These are phyloP conservation scores for Hippocampus guttulatus DNA, from an alignment of 2,113 vertebrate species.

Conservation along the genomic window DNA sequence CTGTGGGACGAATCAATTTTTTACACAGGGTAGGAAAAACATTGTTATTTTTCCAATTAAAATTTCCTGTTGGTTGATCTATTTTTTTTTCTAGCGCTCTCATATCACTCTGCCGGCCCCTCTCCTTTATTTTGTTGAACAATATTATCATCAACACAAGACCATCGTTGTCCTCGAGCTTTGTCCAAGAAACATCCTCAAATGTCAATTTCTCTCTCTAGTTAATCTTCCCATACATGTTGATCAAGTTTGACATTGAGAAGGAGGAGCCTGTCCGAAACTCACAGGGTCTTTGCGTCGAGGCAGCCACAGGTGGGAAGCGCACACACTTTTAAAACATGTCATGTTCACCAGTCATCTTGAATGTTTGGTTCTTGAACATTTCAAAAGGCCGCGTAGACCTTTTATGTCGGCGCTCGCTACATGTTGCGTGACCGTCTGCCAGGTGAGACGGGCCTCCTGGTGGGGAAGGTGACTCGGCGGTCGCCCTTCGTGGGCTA, in stretches of 20 bases:
- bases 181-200: too few relatives aligned
- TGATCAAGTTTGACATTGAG: conserved; percentile 80
- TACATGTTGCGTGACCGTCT: not conserved
- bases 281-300: conserved; percentile 74
- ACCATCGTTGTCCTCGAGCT: too few relatives aligned
- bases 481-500: conserved; percentile 81
- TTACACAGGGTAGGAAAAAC: conserved; percentile 67
- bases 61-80: too few relatives aligned
- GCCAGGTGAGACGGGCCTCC: conserved; percentile 82
- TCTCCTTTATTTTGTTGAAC: too few relatives aligned
- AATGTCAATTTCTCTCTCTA: conserved; percentile 38
- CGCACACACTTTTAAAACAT: not conserved
- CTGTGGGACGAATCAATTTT: conserved; percentile 72
- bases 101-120: too few relatives aligned
- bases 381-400: not conserved
- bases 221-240: conserved; percentile 69
- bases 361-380: not conserved
- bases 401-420: not conserved
- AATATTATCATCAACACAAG: too few relatives aligned
- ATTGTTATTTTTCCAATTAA: too few relatives aligned
- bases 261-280: conserved; percentile 76
- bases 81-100: too few relatives aligned
- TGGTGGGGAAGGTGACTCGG: conserved; percentile 77
- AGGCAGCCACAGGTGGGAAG: conserved; percentile 62
- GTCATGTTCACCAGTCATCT: not conserved